These are phyloP conservation scores for Catocala nupta DNA, from an alignment of 2,888 invertebrate genomes.

Conservation along the genomic window DNA sequence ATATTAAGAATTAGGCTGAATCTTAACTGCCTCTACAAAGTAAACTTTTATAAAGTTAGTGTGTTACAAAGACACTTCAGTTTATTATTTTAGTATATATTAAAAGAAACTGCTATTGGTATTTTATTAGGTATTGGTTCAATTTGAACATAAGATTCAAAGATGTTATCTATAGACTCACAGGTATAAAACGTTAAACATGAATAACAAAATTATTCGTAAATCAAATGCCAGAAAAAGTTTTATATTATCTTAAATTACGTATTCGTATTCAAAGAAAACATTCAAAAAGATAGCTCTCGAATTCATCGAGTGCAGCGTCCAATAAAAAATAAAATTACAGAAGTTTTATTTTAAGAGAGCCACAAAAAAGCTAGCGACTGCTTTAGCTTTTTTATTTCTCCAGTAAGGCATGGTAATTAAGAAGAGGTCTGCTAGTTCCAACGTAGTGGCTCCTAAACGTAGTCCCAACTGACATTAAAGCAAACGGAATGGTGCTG, in stretches of 20 bases:
- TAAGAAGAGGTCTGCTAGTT: constrained; percentile 70
- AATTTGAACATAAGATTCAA: too few species aligned
- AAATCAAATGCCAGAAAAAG: too few species aligned
- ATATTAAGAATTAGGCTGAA: too few species aligned
- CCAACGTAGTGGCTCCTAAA: constrained; percentile 65
- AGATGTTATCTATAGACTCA: too few species aligned
- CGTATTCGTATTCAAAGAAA: constrained; percentile 27
- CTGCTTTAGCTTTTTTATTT: constrained; percentile 70
- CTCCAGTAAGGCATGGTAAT: constrained; percentile 73
- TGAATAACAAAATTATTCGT: too few species aligned
- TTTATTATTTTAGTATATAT: too few species aligned
- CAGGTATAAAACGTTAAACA: too few species aligned
- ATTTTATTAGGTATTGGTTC: too few species aligned
- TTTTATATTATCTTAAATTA: constrained; percentile 10
- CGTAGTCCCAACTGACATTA: constrained; percentile 65
- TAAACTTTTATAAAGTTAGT: too few species aligned
- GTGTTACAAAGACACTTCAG: too few species aligned
- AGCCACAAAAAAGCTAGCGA: constrained; percentile 63
- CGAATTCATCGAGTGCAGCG: constrained; percentile 47
- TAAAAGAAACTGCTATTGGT: too few species aligned
- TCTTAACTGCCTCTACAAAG: too few species aligned
- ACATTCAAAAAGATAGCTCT: constrained; percentile 38
- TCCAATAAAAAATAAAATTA: constrained; percentile 51
- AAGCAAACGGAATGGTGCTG: constrained; percentile 63
- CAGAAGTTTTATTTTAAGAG: constrained; percentile 50